A percentile compares a stretch with the other conserved stretches of the same genome.
These are phyloP conservation scores for Drosophila santomea DNA, from an alignment of 1,140 invertebrate species.

Conservation along the genomic window DNA sequence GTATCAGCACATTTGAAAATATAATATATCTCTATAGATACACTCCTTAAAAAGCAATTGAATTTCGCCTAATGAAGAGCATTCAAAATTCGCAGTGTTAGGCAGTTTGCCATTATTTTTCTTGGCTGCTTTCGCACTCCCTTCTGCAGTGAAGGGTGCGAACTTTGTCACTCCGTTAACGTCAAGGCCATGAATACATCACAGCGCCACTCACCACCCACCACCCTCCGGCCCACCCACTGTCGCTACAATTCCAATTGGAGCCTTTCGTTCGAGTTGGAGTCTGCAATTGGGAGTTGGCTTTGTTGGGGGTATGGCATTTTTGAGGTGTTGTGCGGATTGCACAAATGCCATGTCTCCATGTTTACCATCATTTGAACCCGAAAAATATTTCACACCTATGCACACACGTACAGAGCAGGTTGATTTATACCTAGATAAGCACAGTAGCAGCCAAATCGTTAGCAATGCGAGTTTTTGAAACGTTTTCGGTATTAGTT, in stretches of 20 bases:
- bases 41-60: too few species aligned
- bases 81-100: neutral
- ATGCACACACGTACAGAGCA: constrained; percentile 20
- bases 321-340: constrained; percentile 33
- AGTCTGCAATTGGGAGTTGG: constrained; percentile 40
- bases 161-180: constrained; percentile 81
- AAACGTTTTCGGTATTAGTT: neutral
- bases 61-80: neutral
- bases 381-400: constrained; percentile 80
- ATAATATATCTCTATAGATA: too few species aligned
- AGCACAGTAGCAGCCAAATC: neutral
- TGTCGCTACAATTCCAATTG: constrained; percentile 22
- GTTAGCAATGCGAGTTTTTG: neutral
- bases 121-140: constrained; percentile 9
- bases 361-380: constrained; percentile 57
- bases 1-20: too few species aligned
- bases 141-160: constrained; percentile 67
- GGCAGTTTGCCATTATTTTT: constrained; percentile 7
- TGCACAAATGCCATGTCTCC: constrained; percentile 48
- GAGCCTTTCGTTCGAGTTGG: constrained; percentile 22
- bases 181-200: constrained; percentile 81
- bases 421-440: neutral
- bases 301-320: constrained; percentile 25
- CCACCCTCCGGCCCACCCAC: constrained; percentile 5
- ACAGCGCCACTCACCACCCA: constrained; percentile 32